Base-by-base conservation (phyloP, 2,888 invertebrate genomes). In the Morpho achilles region DNA sequence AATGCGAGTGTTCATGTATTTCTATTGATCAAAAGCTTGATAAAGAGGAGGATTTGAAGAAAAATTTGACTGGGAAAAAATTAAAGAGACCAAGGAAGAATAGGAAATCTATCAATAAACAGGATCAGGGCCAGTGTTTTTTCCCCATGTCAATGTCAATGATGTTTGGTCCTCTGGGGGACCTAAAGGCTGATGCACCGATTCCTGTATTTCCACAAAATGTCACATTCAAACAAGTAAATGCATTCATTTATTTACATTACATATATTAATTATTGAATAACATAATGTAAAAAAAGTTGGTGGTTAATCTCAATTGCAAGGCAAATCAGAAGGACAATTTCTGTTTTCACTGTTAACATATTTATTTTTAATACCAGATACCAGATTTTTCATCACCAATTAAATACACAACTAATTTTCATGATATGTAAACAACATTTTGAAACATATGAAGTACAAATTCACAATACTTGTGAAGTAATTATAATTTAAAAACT, bases 61-160 rank as follows among this genome's bases (percentile, higher is more conserved):
- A 85, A 55, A 59, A 65, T 44, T 56, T 78, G 16, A 62, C 75
- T 6, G 79, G 73, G 0, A 78, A 80, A 63, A 86, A 81, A 62
- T 66, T 87, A 4, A 73, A 75, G 55, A 80, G 75, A 65, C 86
- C 89, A 6, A 73, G 77, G 62, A 87, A 89, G 70, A 91, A 91
- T 61, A 76, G 91, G 52, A 89, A 90, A 67, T 80, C 88, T 0
- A 67, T 81, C 44, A 69, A 79, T 54, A 82, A 85, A 64, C 82
- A 82, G 56, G 84, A 91, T 8, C 77, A 77, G n/a, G 82, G 79
- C 1, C 83, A 84, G 60, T 89, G 80, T 62, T 88, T 86, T 81
- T 98, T 96, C 85, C 98, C 98, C 2, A 94, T 95, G 78, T 97
- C 97, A 22, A 96, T 98, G 94, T 94, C 96, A 47, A 93, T 97